Conservation (phyloP, 2,888 invertebrate species). For the Hermodice carunculata region DNA sequence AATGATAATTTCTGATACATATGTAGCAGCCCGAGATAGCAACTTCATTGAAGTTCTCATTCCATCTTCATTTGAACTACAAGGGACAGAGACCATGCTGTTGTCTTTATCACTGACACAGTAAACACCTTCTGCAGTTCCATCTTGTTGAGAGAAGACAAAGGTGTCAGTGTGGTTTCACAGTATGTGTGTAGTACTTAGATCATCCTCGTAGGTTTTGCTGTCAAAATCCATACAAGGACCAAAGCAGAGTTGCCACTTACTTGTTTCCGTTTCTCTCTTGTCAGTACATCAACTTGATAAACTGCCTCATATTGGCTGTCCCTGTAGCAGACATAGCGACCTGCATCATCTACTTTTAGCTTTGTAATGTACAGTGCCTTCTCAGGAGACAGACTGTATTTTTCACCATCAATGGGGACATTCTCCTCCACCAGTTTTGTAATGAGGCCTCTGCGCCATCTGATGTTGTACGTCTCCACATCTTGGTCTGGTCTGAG, state of each 20-base stretch:
- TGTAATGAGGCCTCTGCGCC: conserved; percentile 39
- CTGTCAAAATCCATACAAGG: too few relatives aligned
- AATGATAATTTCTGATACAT: too few relatives aligned
- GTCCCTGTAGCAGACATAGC: conserved; percentile 13
- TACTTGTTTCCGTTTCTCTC: conserved; percentile 43
- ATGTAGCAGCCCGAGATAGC: too few relatives aligned
- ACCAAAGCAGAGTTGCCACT: not conserved
- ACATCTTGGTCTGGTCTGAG: conserved; percentile 38
- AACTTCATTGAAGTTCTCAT: too few relatives aligned
- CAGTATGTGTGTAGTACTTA: too few relatives aligned
- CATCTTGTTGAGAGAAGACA: not conserved
- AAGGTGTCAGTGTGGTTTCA: not conserved
- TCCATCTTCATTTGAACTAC: too few relatives aligned
- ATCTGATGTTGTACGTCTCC: conserved; percentile 30
- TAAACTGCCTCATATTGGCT: conserved; percentile 42
- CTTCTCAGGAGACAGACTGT: conserved; percentile 1
- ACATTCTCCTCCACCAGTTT: not conserved
- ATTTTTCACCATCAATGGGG: conserved; percentile 3
- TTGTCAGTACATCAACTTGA: conserved; percentile 56
- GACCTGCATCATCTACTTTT: conserved; percentile 18
- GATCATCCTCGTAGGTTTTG: too few relatives aligned
- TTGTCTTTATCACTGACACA: too few relatives aligned
- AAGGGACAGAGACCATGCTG: too few relatives aligned
- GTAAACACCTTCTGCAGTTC: too few relatives aligned
- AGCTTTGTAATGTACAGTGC: not conserved